Base-by-base conservation (phyloP, 2,888 invertebrate species). In the Sarcophaga caerulescens region DNA sequence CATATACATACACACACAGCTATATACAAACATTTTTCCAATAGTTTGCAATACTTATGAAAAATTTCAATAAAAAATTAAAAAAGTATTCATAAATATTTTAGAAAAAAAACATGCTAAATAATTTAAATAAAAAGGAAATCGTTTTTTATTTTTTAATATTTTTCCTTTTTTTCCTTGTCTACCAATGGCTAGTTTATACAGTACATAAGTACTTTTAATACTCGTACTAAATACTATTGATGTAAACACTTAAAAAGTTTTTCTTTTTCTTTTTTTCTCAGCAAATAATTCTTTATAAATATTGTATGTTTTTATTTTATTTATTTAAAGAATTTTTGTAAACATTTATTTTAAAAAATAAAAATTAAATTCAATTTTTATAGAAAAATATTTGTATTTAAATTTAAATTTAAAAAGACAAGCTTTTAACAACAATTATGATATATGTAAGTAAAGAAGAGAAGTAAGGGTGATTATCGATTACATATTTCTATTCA, bases 101-200 rank as follows among this genome's bases (percentile, higher is more conserved):
- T 57, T 57, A 57, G n/a, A n/a, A n/a, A n/a, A 57, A n/a, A 57
- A 57, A 57, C 17, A 57, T 57, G 0, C 25, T 8, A 45, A 17
- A 60, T 68, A 68, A 81, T 76, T 70, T 44, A 70, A 74, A 65
- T 73, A 62, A 47, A 77, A 63, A 81, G 81, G 77, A 81, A 81
- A 81, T 85, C 74, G 73, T 80, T 84, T 66, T 79, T 65, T 76
- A 2, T 35, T 10, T 35, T 35, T 35, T 25, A 52, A 23, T 6
- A 23, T 25, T 25, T 10, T 63, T 25, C 25, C 25, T 3, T 63
- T 14, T 5, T n/a, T 35, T 35, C 8, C 8, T 35, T 35, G 6
- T 35, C 35, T 35, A 35, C 35, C 35, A 35, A 6, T 35, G 4
- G 25, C 19, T 63, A 17, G 44, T 17, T 44, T 12, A 65, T 65